Evolutionary conservation across 1,140 invertebrate species (phyloP).

Genomic region (Zaprionus tsacasi): DNA sequence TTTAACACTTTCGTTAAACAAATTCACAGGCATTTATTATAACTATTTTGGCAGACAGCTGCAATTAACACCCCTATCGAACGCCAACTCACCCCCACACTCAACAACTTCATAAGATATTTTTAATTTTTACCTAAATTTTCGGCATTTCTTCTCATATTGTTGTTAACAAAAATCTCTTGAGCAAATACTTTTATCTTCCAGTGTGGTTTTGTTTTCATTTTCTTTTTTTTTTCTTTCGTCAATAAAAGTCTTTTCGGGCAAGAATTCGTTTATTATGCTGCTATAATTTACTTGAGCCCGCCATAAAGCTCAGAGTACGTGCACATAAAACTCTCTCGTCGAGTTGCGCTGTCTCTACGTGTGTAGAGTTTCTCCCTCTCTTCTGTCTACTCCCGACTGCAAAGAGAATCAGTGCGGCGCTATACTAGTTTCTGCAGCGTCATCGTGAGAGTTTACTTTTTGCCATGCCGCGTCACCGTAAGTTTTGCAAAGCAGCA

Average conservation of each 20-base stretch:
- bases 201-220: conserved; percentile 22
- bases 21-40: conserved; percentile 48
- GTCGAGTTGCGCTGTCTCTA: conserved; percentile 11
- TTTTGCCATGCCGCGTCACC: conserved; percentile 57
- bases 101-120: background rate
- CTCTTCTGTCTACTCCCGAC: conserved; percentile 11
- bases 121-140: background rate
- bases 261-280: conserved; percentile 15
- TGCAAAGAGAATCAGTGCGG: conserved; percentile 32
- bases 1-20: conserved; percentile 40
- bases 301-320: conserved; percentile 28
- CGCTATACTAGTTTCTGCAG: conserved; percentile 59
- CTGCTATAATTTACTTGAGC: conserved; percentile 23
- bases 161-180: background rate
- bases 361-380: conserved; percentile 13
- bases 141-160: background rate
- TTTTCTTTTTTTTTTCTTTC: background rate
- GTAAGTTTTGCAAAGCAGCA: conserved; percentile 60
- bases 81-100: background rate
- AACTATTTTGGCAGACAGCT: conserved; percentile 27
- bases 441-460: conserved; percentile 73
- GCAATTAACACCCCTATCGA: conserved; percentile 39
- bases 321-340: conserved; percentile 54
- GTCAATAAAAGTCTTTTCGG: background rate
- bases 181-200: conserved; percentile 28